Evolutionary conservation across 2,888 invertebrate species (phyloP).

Genomic region (Hemicrepidius hirtus): DNA sequence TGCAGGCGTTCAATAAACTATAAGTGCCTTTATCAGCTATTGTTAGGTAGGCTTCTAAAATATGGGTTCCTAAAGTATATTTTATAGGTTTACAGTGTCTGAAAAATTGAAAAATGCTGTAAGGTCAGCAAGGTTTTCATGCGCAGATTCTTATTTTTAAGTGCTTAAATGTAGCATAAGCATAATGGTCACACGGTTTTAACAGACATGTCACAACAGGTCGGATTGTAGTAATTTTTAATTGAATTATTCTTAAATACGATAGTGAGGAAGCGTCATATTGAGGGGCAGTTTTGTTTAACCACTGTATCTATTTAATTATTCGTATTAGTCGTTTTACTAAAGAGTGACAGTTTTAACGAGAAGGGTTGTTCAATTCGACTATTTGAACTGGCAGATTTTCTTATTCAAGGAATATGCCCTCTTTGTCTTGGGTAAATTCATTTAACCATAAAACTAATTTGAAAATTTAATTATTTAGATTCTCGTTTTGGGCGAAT

Average conservation of each 20-base stretch:
- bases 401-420: background rate
- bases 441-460: conserved; percentile 13
- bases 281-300: too few species aligned
- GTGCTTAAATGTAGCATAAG: too few species aligned
- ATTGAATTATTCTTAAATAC: too few species aligned
- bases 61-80: conserved; percentile 10
- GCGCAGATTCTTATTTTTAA: background rate
- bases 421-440: conserved; percentile 3
- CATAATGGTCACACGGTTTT: too few species aligned
- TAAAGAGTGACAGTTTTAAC: too few species aligned
- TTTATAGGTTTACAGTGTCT: conserved; percentile 15
- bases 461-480: conserved; percentile 14
- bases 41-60: conserved; percentile 12
- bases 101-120: conserved; percentile 22
- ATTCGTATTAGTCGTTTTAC: too few species aligned
- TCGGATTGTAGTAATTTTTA: too few species aligned
- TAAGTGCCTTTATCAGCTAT: conserved; percentile 15
- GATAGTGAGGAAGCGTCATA: too few species aligned
- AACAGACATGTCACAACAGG: too few species aligned
- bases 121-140: conserved; percentile 8
- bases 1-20: conserved; percentile 17
- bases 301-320: too few species aligned
- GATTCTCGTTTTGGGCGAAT: conserved; percentile 14
- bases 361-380: too few species aligned
- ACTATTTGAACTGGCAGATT: background rate